phyloP scores from a whole-genome alignment of 2,113 vertebrate genomes.

The Heterotis niloticus region DNA sequence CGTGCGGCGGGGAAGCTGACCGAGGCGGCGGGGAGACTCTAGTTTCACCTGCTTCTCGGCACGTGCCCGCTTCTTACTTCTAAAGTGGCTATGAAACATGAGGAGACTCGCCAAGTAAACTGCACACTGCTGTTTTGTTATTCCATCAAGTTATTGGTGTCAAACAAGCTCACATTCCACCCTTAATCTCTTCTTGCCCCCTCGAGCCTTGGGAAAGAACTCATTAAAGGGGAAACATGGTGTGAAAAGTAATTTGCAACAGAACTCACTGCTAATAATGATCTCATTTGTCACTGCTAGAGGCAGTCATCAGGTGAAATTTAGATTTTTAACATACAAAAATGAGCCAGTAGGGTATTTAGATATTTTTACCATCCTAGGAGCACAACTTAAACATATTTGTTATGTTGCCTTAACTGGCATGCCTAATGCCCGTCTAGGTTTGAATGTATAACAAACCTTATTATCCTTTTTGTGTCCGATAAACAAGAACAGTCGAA shows the following conservation, averaged over 20 bases:
- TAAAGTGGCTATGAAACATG: constrained; percentile 42
- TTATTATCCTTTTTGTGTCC: no score
- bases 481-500: no score
- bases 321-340: constrained; percentile 54
- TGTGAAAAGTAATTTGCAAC: constrained; percentile 26
- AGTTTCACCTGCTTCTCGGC: constrained; percentile 36
- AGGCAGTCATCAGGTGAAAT: constrained; percentile 24
- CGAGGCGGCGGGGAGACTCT: constrained; percentile 17
- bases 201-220: constrained; percentile 25
- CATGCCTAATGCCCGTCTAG: no score
- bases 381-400: no score
- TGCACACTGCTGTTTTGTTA: constrained; percentile 34
- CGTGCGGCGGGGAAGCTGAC: constrained; percentile 1
- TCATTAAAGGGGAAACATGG: constrained; percentile 19
- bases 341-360: background rate
- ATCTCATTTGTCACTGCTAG: constrained; percentile 21
- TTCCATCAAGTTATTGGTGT: constrained; percentile 32
- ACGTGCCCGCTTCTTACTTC: constrained; percentile 35
- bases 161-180: constrained; percentile 25
- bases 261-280: constrained; percentile 19
- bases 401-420: no score
- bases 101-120: constrained; percentile 39
- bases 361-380: background rate
- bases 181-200: constrained; percentile 13
- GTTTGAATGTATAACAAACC: no score